Evolutionary conservation across 2,113 vertebrate species (phyloP), one percentile per base, ranked within the genome.

Genomic region (Calonectris borealis): DNA sequence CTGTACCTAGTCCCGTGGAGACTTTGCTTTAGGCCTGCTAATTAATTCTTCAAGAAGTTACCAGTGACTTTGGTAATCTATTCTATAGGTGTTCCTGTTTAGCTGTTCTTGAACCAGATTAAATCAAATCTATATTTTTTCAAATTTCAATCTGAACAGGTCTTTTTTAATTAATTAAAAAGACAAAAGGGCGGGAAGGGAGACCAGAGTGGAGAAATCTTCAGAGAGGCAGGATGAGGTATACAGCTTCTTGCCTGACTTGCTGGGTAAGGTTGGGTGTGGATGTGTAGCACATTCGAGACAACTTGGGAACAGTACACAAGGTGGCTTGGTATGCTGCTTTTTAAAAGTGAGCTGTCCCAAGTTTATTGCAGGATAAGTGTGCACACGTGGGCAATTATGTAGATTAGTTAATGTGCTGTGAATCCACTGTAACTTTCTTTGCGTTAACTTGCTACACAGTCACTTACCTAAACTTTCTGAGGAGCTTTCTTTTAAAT

Each of bases 231-330:
- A 46, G 71, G 44, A 79, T 0, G 10, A 29, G 32, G 9, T 57
- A 1, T n/a, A 24, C 46, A 40, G 7, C 42, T 95, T 60, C 86
- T 78, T 62, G 64, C 60, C 51, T 60, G 77, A 78, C 93, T 81
- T 26, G 89, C 89, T 91, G 69, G 77, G 77, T 86, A 6, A 36
- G 93, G 60, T 68, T 91, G 91, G 86, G 91, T 66, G 86, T 94
- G 83, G 61, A 44, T 52, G n/a, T 36, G 40, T 38, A 49, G 54
- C 49, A 36, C 1, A 0, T 12, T 42, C 1, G 2, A 32, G 69
- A 38, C 20, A 36, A 9, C 38, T 34, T 29, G 51, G 13, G 88
- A 68, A 48, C 64, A 81, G 48, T 49, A 17, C 1, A 2, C 40
- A 11, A 38, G 11, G 51, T 93, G 57, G 31, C 81, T 87, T 76